Evolutionary conservation across 53 echinoderm and acorn worm genomes (phyloP).

Genomic region (Henricia sp.): DNA sequence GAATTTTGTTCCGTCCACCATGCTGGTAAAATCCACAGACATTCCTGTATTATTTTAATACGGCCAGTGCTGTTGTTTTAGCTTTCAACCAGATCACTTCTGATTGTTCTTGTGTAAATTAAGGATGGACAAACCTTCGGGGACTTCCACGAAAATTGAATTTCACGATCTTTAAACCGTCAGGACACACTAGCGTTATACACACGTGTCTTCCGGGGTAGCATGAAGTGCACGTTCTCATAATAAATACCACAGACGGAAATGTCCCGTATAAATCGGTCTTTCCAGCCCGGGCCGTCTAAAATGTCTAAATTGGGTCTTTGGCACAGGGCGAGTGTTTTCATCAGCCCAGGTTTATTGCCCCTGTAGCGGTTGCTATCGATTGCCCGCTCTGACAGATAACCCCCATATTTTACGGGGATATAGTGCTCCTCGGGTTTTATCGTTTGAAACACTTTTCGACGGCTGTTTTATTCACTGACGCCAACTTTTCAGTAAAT

Average conservation of each 20-base stretch:
- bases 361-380: conserved; percentile 42
- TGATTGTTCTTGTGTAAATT: no score
- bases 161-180: not conserved
- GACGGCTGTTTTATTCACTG: conserved; percentile 33
- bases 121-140: not conserved
- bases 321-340: conserved; percentile 28
- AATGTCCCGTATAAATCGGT: conserved; percentile 32
- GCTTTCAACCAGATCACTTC: no score
- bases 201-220: not conserved
- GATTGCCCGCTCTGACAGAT: conserved; percentile 30
- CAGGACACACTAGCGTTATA: not conserved
- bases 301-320: conserved; percentile 53
- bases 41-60: no score
- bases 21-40: no score
- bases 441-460: not conserved
- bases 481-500: no score
- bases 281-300: conserved; percentile 1
- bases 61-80: no score
- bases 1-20: no score
- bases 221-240: conserved; percentile 37
- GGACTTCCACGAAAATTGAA: conserved; percentile 9
- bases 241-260: conserved; percentile 38
- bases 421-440: conserved; percentile 31
- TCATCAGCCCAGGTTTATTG: conserved; percentile 50
- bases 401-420: conserved; percentile 56